Evolutionary conservation across 2,113 vertebrate species (phyloP), one percentile per base, ranked within the genome.

Genomic region (Struthidea cinerea): DNA sequence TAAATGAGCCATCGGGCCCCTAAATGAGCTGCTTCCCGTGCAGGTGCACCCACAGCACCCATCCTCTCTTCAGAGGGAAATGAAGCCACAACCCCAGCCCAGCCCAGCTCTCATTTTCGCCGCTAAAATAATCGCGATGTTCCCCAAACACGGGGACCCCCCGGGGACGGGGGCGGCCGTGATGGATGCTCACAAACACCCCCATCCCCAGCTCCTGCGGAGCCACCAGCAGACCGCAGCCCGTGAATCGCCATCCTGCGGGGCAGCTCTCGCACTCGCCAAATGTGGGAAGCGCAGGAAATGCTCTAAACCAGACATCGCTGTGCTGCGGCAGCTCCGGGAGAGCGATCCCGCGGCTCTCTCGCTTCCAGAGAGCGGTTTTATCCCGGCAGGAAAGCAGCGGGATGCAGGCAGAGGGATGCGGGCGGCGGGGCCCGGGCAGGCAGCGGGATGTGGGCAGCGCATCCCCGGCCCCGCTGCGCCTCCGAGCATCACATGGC

Each of bases 11-110:
- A 11, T 5, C 5, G 52, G 68, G 17, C 3, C 28, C 52, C 47
- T 7, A 2, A 2, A 1, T 0, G 70, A n/a, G 44, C 44, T 1
- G 22, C 22, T 14, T 4, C 47, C 39, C 2, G 0, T 0, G 79
- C 83, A 94, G 88, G 79, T 76, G 94, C 88, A 49, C 60, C 26
- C 79, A 3, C 6, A 18, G 64, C 69, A 27, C 63, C 32, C 42
- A 37, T 17, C 35, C 30, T 11, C 20, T 8, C 22, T 4, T 7
- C 2, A 3, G 13, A 44, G 35, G 32, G 24, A 35, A 47, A 52
- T 0, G 41, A 28, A 83, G 18, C 17, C 70, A 4, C 61, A 3
- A 1, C 2, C 37, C 13, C 32, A 59, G 41, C 56, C 35, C 60
- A 33, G 0, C 60, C n/a, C 50, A 23, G 50, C 35, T 15, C 47